Conservation (phyloP, 2,113 vertebrate genomes). For the Peromyscus maniculatus region DNA sequence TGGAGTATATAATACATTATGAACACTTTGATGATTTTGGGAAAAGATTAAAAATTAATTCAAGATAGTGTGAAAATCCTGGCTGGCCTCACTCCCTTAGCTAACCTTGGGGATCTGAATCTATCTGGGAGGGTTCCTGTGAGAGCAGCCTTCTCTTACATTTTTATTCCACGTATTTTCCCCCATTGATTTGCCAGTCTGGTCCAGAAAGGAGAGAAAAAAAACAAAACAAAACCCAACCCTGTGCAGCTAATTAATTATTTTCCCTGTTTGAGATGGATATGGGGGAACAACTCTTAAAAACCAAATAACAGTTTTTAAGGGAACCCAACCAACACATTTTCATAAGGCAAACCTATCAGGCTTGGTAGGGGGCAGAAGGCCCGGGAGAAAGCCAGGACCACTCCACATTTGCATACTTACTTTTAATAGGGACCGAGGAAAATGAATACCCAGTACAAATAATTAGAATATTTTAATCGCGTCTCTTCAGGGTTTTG, state of each 20-base stretch:
- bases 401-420: slow-evolving; percentile 82
- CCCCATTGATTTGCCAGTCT: slow-evolving; percentile 39
- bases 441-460: slow-evolving; percentile 84
- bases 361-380: slow-evolving; percentile 74
- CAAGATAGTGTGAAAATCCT: slow-evolving; percentile 51
- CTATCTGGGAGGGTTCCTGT: background rate
- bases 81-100: background rate
- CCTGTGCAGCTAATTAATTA: background rate
- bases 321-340: slow-evolving; percentile 74
- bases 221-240: background rate
- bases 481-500: slow-evolving; percentile 83
- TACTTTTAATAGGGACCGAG: slow-evolving; percentile 79
- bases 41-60: slow-evolving; percentile 61
- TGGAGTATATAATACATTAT: slow-evolving; percentile 36
- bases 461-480: slow-evolving; percentile 89
- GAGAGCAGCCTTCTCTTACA: background rate
- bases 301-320: slow-evolving; percentile 72
- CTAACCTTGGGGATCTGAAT: background rate
- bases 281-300: background rate
- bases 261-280: slow-evolving; percentile 53
- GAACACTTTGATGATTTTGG: slow-evolving; percentile 66
- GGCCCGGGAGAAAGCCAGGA: slow-evolving; percentile 83
- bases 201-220: slow-evolving; percentile 62
- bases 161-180: background rate
- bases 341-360: slow-evolving; percentile 80